Base-by-base conservation (phyloP, 2,888 invertebrate species). In the Drosophila anomalipes region DNA sequence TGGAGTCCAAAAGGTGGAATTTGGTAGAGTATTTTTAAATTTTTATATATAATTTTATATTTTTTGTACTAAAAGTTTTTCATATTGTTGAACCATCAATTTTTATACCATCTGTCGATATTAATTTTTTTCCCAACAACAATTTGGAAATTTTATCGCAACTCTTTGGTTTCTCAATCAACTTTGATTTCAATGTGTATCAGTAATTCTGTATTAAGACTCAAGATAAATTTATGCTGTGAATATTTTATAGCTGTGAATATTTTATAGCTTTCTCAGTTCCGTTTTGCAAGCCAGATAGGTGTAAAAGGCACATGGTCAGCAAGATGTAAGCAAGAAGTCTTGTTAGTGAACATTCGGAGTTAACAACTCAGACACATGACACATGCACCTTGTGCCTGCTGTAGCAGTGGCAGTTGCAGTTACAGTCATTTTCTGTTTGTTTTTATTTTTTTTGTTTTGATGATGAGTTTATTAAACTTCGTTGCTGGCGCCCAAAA, bases 271-370 rank as follows among this genome's bases (percentile, higher is more conserved):
- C 39, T 56, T 32, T 54, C 62, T 16, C 30, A 77, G 74, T 79
- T 86, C 82, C 86, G 83, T 77, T 84, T 77, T 53, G 62, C 28
- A 2, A 49, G 47, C 28, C 12, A 16, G 10, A 19, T 70, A 77
- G 74, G 74, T 83, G 84, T 79, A 80, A 82, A 54, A 83, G 49
- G 54, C 58, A 77, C 70, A 78, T 74, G 77, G 79, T 39, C 77
- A 78, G 70, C 74, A 37, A 61, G 64, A 30, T 57, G 68, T 10
- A 16, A 10, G 32, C 35, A 22, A 37, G 32, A 53, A 51, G 47
- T 41, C 39, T 32, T 16, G 3, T 37, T 53, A 37, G 28, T 41
- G 47, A 41, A 44, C 41, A 60, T 44, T 63, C 53, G 72, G 28
- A 41, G 69, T 26, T 67, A 63, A 64, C 72, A 32, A 53, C 54